These are phyloP conservation scores for Macrostomum cliftonense DNA, from an alignment of 2,888 invertebrate species.

Conservation along the genomic window DNA sequence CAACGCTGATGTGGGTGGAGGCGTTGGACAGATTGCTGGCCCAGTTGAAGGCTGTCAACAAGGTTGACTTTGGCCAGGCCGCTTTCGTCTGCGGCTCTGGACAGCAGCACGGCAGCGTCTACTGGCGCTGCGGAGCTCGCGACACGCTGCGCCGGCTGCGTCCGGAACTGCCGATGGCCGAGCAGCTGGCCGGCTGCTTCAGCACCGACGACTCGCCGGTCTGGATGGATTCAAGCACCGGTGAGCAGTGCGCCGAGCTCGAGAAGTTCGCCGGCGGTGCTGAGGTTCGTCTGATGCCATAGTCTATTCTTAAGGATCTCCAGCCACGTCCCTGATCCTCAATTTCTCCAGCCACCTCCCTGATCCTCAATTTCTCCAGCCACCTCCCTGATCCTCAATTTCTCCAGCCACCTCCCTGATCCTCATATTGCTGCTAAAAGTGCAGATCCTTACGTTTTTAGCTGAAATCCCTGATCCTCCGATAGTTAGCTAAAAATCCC, in stretches of 20 bases:
- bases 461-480: too few relatives aligned
- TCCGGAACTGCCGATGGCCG: conserved; percentile 57
- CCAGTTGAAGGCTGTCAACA: conserved; percentile 55
- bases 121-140: conserved; percentile 64
- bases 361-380: too few relatives aligned
- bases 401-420: too few relatives aligned
- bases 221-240: conserved; percentile 85
- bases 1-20: conserved; percentile 77
- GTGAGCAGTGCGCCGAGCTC: conserved; percentile 53
- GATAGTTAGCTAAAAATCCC: too few relatives aligned
- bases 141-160: conserved; percentile 49
- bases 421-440: too few relatives aligned
- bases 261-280: conserved; percentile 64
- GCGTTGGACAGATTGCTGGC: conserved; percentile 76
- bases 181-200: conserved; percentile 58
- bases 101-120: conserved; percentile 95
- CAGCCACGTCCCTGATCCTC: too few relatives aligned
- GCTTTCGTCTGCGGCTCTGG: conserved; percentile 69
- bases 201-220: conserved; percentile 62
- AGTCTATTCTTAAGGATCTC: too few relatives aligned
- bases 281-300: conserved; percentile 40
- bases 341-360: too few relatives aligned
- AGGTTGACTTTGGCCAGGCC: conserved; percentile 64
- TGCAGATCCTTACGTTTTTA: too few relatives aligned
- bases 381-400: too few relatives aligned